A percentile compares a stretch with the other conserved stretches of the same genome.
Evolutionary conservation across 1,140 invertebrate genomes (phyloP).

Genomic region (Mesaphorura yosii): DNA sequence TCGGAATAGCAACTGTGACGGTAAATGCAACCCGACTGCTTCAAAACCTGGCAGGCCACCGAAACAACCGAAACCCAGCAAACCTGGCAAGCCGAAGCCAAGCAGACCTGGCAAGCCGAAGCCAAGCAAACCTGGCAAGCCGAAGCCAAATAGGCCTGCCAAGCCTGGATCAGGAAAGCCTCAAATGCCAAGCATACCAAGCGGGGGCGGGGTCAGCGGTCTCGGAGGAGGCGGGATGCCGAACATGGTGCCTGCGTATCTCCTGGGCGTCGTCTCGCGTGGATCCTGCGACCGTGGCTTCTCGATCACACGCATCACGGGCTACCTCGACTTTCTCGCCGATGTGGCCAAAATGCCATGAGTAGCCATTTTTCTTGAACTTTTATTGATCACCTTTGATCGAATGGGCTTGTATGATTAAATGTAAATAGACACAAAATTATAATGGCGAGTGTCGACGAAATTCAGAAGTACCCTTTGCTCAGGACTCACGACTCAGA

Average conservation of each 20-base stretch:
- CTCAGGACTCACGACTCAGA: too few species aligned
- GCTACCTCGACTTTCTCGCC: not conserved
- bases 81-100: slow-evolving; percentile 2
- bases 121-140: slow-evolving; percentile 1
- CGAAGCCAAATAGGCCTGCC: not conserved
- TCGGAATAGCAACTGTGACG: not conserved
- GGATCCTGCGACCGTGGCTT: slow-evolving; percentile 6
- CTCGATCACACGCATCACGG: slow-evolving; percentile 1
- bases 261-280: not conserved
- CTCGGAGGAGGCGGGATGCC: too few species aligned
- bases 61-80: not conserved
- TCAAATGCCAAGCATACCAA: not conserved
- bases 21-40: not conserved
- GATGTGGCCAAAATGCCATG: not conserved
- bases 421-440: too few species aligned
- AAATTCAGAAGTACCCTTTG: too few species aligned
- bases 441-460: too few species aligned
- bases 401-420: too few species aligned
- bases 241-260: too few species aligned
- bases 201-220: too few species aligned
- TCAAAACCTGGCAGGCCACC: not conserved
- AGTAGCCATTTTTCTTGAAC: too few species aligned
- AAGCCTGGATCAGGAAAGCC: not conserved
- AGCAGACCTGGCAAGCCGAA: not conserved
- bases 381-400: too few species aligned